A percentile compares a stretch with the other conserved stretches of the same genome.
Conservation (phyloP, 2,113 vertebrate species). For the Prunella fulvescens region DNA sequence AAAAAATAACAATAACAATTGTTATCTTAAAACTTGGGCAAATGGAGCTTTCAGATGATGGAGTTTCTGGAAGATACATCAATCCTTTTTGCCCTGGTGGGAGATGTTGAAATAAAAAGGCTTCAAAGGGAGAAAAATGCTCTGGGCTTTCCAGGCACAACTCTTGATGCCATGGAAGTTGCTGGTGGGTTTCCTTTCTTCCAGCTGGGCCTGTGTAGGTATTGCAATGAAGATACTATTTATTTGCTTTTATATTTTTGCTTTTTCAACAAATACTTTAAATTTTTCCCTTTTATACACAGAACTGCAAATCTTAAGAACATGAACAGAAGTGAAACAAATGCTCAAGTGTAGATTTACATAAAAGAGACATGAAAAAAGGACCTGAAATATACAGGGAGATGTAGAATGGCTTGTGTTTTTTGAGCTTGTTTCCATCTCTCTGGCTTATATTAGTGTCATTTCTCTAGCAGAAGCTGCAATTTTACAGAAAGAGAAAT, state of each 20-base stretch:
- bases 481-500: not conserved
- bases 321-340: not conserved
- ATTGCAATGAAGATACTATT: not conserved
- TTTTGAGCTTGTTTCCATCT: not conserved
- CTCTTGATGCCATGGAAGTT: not conserved
- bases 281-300: not conserved
- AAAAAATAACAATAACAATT: not conserved
- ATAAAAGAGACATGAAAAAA: not conserved
- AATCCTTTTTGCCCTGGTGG: not conserved
- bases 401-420: not conserved
- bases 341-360: not conserved
- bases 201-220: not conserved
- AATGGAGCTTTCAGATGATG: not conserved
- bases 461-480: not conserved
- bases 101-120: not conserved
- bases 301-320: not conserved
- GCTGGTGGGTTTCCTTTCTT: not conserved
- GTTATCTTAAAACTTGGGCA: not conserved
- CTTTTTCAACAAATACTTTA: not conserved
- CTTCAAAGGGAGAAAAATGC: not conserved
- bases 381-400: not conserved
- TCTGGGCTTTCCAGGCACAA: not conserved
- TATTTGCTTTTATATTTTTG: not conserved
- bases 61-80: not conserved
- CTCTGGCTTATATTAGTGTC: not conserved